Conservation (phyloP, 2,113 vertebrate species). For the Otolemur garnettii region DNA sequence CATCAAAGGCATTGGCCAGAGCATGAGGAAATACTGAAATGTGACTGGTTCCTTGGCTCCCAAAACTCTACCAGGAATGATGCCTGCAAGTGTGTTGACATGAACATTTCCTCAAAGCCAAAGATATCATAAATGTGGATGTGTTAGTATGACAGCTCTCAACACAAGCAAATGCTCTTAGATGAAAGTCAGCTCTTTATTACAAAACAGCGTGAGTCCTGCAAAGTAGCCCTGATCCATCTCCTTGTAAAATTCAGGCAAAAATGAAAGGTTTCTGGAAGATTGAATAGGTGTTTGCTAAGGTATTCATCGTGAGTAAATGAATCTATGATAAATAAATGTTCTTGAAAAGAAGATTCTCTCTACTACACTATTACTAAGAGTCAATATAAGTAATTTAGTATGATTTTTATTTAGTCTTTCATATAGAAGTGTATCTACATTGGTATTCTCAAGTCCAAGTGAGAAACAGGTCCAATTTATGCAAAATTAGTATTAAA, state of each 20-base stretch:
- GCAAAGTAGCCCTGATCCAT: background rate
- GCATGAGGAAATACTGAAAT: background rate
- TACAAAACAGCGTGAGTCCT: background rate
- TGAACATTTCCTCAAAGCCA: background rate
- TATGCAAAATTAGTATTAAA: background rate
- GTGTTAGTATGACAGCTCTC: background rate
- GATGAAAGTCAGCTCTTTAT: background rate
- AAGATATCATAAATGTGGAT: background rate
- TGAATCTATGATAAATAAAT: slow-evolving; percentile 33
- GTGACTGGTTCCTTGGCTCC: background rate
- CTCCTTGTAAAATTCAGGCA: background rate
- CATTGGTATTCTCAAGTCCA: background rate
- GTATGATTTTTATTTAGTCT: background rate
- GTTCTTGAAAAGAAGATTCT: background rate
- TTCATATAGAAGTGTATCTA: background rate
- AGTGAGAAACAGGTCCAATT: background rate
- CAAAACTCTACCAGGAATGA: background rate
- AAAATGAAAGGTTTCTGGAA: background rate
- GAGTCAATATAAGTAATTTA: background rate
- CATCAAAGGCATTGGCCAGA: background rate
- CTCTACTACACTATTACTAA: background rate
- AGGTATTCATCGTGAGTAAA: background rate
- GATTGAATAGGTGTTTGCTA: background rate
- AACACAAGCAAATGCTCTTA: background rate
- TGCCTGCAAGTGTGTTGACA: background rate